Percentiles rank a stretch among this genome's conserved stretches.
These are phyloP conservation scores for Samia ricini DNA, from an alignment of 1,140 invertebrate genomes.

Conservation along the genomic window DNA sequence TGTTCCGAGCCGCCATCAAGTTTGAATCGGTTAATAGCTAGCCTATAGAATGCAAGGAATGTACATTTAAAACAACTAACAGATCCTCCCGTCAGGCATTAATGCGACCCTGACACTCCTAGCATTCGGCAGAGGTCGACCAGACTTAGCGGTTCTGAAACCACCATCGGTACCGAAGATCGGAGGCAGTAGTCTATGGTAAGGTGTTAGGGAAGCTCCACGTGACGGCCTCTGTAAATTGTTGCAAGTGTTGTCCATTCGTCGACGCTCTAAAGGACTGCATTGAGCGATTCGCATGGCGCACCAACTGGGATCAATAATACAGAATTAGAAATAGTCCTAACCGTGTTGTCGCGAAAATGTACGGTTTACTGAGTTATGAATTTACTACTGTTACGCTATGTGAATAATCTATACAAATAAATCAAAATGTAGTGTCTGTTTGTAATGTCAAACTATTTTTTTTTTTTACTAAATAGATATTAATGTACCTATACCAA, in stretches of 20 bases:
- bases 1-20: too few species aligned
- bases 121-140: conserved; percentile 6
- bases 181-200: conserved; percentile 1
- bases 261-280: neutral
- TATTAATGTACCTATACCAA: too few species aligned
- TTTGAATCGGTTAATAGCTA: neutral
- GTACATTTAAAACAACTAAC: neutral
- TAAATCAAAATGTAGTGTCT: too few species aligned
- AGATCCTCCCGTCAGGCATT: conserved; percentile 10
- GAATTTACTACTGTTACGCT: neutral
- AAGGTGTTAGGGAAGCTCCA: conserved; percentile 3
- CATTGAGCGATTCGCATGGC: neutral
- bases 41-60: neutral
- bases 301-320: conserved; percentile 6
- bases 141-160: conserved; percentile 3
- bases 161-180: conserved; percentile 6
- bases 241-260: conserved; percentile 11
- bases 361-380: neutral
- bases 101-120: conserved; percentile 8
- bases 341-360: neutral
- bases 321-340: neutral
- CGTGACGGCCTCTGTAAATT: neutral
- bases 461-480: too few species aligned
- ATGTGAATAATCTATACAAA: neutral
- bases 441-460: too few species aligned